Percentiles rank a stretch among this genome's conserved stretches.
phyloP scores from a whole-genome alignment of 2,113 vertebrate genomes.

The Potamarius usumacintae region DNA sequence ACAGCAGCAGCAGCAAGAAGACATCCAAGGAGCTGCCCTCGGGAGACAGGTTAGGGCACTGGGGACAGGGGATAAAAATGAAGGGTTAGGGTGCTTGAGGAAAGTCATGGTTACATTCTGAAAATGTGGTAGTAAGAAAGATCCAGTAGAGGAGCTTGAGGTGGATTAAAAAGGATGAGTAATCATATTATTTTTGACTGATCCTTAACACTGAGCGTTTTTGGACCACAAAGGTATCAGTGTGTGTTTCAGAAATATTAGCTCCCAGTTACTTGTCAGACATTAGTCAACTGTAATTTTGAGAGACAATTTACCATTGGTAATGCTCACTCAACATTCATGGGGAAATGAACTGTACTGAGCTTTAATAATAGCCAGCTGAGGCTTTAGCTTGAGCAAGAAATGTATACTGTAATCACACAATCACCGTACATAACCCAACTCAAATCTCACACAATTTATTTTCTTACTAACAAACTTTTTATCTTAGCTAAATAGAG shows the following conservation, averaged over 20 bases:
- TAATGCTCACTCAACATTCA: background rate
- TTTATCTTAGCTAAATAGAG: background rate
- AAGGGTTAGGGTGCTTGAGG: background rate
- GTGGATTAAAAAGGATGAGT: background rate
- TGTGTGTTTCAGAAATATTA: background rate
- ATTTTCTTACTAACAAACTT: background rate
- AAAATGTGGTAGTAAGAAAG: background rate
- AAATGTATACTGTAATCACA: background rate
- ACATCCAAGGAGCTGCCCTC: conserved; percentile 73
- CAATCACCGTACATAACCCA: too few relatives aligned
- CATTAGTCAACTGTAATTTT: background rate
- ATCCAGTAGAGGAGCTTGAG: background rate
- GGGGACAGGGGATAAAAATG: background rate
- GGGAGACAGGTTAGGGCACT: conserved; percentile 82
- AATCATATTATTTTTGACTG: background rate
- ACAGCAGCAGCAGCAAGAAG: conserved; percentile 86
- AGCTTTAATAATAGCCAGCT: background rate
- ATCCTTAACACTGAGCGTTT: background rate
- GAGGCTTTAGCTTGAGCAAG: background rate
- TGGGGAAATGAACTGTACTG: background rate
- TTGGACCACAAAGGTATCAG: background rate
- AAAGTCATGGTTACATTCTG: background rate
- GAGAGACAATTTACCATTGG: background rate
- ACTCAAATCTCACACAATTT: too few relatives aligned
- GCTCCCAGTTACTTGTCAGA: too few relatives aligned